Percentiles rank a stretch among this genome's conserved stretches.
Conservation (phyloP, 2,797 vertebrate species). For the Perodicticus potto region DNA sequence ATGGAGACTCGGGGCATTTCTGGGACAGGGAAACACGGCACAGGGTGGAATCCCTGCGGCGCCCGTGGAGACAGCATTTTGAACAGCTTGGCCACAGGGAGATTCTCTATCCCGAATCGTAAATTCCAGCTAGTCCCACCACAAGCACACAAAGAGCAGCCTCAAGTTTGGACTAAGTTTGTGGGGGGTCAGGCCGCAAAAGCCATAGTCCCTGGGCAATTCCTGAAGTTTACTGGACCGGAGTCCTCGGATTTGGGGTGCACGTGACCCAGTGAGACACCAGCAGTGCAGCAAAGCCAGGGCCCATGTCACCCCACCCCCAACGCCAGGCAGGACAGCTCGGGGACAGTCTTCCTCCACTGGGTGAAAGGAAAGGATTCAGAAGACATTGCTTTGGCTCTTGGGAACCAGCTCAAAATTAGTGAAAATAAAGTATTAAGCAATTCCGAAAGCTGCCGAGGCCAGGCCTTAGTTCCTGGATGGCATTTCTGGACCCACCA, state of each 20-base stretch:
- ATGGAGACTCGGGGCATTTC: background rate
- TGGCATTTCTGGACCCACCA: background rate
- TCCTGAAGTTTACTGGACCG: background rate
- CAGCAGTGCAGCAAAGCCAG: background rate
- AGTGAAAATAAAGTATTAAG: background rate
- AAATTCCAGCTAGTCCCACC: background rate
- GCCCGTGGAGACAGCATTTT: background rate
- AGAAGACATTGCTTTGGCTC: background rate
- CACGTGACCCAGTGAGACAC: background rate
- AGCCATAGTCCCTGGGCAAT: background rate
- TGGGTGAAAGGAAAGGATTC: background rate
- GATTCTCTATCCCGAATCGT: background rate
- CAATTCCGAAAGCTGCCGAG: background rate
- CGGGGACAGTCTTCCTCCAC: background rate
- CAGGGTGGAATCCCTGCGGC: background rate
- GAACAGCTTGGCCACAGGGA: background rate
- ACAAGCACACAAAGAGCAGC: background rate
- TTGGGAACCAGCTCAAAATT: background rate
- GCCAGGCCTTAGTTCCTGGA: background rate
- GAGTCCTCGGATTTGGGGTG: background rate
- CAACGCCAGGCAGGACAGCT: background rate
- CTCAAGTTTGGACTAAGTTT: background rate
- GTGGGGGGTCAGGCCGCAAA: background rate
- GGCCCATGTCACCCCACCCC: background rate
- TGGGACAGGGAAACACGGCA: background rate